A percentile compares a stretch with the other conserved stretches of the same genome.
phyloP scores from a whole-genome alignment of 2,888 invertebrate species.

The Achlya flavicornis region DNA sequence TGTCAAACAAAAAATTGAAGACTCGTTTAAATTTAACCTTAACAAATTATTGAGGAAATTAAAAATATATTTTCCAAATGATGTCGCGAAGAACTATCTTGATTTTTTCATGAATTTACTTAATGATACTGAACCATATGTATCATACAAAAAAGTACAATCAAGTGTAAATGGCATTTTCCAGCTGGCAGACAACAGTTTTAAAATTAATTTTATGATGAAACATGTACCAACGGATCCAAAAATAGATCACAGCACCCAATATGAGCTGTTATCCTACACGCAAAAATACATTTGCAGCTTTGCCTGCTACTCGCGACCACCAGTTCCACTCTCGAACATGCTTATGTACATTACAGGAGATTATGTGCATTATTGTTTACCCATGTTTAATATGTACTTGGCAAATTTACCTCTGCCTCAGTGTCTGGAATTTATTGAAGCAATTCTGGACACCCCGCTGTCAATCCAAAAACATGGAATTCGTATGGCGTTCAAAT shows the following conservation, averaged over 20 bases:
- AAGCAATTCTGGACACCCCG: slow-evolving; percentile 47
- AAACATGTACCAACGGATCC: slow-evolving; percentile 44
- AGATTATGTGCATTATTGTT: slow-evolving; percentile 53
- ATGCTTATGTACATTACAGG: slow-evolving; percentile 51
- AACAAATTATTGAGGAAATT: slow-evolving; percentile 50
- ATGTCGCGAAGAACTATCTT: slow-evolving; percentile 47
- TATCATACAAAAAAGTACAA: background rate
- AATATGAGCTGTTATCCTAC: slow-evolving; percentile 30
- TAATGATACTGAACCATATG: background rate
- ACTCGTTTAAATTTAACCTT: slow-evolving; percentile 23
- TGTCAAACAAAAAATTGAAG: slow-evolving; percentile 23
- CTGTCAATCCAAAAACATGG: slow-evolving; percentile 62
- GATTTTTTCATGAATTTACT: slow-evolving; percentile 40
- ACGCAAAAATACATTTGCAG: slow-evolving; percentile 57
- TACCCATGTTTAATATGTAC: slow-evolving; percentile 54
- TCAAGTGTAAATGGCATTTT: slow-evolving; percentile 41
- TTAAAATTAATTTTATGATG: slow-evolving; percentile 44
- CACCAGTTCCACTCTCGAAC: slow-evolving; percentile 48
- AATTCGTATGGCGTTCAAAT: slow-evolving; percentile 55
- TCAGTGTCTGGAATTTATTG: slow-evolving; percentile 45
- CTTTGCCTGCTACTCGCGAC: slow-evolving; percentile 48
- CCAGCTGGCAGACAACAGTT: slow-evolving; percentile 41
- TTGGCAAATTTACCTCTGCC: slow-evolving; percentile 46
- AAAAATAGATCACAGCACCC: slow-evolving; percentile 40
- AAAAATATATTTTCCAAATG: slow-evolving; percentile 55